Conservation (phyloP, 2,113 vertebrate genomes). For the Brachirus orientalis region DNA sequence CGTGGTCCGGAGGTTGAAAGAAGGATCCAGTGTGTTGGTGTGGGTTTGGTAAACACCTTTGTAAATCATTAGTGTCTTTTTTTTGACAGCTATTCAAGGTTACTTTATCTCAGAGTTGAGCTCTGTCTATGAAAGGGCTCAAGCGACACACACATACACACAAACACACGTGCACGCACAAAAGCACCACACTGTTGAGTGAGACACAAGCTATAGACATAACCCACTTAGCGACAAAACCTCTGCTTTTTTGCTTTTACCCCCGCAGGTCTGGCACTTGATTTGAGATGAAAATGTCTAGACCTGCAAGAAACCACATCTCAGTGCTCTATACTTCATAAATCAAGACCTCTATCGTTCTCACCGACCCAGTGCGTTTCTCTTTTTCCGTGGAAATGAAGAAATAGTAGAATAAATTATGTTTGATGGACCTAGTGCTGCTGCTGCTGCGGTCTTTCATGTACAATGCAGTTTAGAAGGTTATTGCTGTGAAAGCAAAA, state of each 20-base stretch:
- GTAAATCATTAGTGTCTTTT: constrained; percentile 53
- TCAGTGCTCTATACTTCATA: constrained; percentile 42
- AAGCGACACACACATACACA: constrained; percentile 12
- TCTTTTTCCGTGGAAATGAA: constrained; percentile 69
- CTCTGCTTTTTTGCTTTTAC: constrained; percentile 55
- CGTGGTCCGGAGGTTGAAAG: neutral
- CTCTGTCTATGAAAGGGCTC: constrained; percentile 24
- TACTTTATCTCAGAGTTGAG: constrained; percentile 58
- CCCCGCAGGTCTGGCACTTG: constrained; percentile 30
- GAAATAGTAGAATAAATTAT: constrained; percentile 74
- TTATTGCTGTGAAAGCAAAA: constrained; percentile 61
- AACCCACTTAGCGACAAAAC: constrained; percentile 65
- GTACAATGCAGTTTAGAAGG: constrained; percentile 43
- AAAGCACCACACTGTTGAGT: constrained; percentile 2
- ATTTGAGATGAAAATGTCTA: constrained; percentile 57
- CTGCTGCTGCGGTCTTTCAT: constrained; percentile 48
- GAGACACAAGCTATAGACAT: constrained; percentile 52
- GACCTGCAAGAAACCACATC: constrained; percentile 41
- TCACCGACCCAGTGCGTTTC: constrained; percentile 52
- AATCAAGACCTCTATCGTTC: constrained; percentile 63
- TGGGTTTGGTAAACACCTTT: constrained; percentile 38
- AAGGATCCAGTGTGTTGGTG: constrained; percentile 6
- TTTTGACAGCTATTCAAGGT: constrained; percentile 43
- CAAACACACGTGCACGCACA: neutral
- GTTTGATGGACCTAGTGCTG: constrained; percentile 60